Conservation (phyloP, 2,888 invertebrate genomes). For the Ormyrus thymus region DNA sequence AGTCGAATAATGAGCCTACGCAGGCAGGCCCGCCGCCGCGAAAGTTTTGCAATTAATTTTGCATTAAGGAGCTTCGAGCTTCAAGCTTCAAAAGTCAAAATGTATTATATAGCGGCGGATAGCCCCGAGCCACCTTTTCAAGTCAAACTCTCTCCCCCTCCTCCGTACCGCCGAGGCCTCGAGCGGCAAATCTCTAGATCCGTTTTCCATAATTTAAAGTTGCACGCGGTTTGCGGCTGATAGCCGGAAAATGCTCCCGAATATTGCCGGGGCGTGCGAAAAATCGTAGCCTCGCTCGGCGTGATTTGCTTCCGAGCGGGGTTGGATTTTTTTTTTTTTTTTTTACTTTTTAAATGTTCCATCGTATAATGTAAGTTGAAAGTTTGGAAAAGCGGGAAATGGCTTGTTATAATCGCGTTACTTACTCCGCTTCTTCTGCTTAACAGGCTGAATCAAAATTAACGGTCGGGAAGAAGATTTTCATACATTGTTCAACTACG, state of each 20-base stretch:
- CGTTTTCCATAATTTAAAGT: slow-evolving; percentile 37
- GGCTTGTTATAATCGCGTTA: too few species aligned
- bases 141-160: not conserved
- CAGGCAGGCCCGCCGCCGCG: not conserved
- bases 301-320: too few species aligned
- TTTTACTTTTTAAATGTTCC: too few species aligned
- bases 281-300: too few species aligned
- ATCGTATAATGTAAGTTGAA: too few species aligned
- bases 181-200: slow-evolving; percentile 25
- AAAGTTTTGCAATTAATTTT: slow-evolving; percentile 6
- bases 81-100: slow-evolving; percentile 18
- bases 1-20: too few species aligned
- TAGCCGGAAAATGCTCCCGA: slow-evolving; percentile 3
- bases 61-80: not conserved
- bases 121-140: not conserved
- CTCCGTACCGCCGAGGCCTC: not conserved
- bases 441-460: too few species aligned
- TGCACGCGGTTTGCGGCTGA: not conserved
- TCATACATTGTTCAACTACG: too few species aligned
- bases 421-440: too few species aligned
- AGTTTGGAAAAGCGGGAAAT: too few species aligned
- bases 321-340: too few species aligned
- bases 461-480: too few species aligned
- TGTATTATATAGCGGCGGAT: slow-evolving; percentile 11
- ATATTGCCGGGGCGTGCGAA: not conserved